Evolutionary conservation across 2,797 vertebrate genomes (phyloP).

Genomic region (Alosa sapidissima): DNA sequence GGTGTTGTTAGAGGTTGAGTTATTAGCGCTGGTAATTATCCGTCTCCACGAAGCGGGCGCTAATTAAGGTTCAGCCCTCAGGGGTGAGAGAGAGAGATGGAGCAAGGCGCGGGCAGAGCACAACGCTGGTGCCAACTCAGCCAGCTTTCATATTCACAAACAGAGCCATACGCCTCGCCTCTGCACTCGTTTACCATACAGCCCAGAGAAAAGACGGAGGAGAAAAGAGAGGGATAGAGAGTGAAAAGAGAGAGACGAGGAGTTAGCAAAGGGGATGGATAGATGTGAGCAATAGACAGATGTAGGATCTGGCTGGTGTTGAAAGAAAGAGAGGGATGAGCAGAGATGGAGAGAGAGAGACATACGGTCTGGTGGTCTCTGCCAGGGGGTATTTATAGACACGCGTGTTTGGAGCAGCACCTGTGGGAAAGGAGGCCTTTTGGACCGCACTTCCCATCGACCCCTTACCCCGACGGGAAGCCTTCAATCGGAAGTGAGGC

Average conservation of each 20-base stretch:
- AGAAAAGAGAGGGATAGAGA: not conserved
- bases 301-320: slow-evolving; percentile 37
- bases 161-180: slow-evolving; percentile 27
- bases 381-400: slow-evolving; percentile 57
- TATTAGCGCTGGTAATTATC: slow-evolving; percentile 42
- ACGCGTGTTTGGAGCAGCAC: slow-evolving; percentile 57
- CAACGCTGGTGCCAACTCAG: slow-evolving; percentile 39
- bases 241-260: slow-evolving; percentile 13
- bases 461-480: slow-evolving; percentile 55
- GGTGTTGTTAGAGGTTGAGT: slow-evolving; percentile 28
- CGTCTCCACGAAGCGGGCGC: slow-evolving; percentile 33
- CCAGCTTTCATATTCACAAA: slow-evolving; percentile 56
- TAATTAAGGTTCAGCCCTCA: slow-evolving; percentile 44
- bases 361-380: slow-evolving; percentile 45
- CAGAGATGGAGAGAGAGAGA: slow-evolving; percentile 6
- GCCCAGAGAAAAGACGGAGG: not conserved
- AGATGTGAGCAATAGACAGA: slow-evolving; percentile 18
- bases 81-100: slow-evolving; percentile 19
- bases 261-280: not conserved
- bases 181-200: slow-evolving; percentile 35
- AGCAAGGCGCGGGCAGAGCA: slow-evolving; percentile 13
- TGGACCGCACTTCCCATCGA: slow-evolving; percentile 53
- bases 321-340: slow-evolving; percentile 36
- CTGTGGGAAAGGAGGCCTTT: slow-evolving; percentile 52
- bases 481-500: slow-evolving; percentile 61